A percentile compares a stretch with the other conserved stretches of the same genome.
Conservation (phyloP, 1,140 invertebrate genomes). For the Drosophila ercepeae region DNA sequence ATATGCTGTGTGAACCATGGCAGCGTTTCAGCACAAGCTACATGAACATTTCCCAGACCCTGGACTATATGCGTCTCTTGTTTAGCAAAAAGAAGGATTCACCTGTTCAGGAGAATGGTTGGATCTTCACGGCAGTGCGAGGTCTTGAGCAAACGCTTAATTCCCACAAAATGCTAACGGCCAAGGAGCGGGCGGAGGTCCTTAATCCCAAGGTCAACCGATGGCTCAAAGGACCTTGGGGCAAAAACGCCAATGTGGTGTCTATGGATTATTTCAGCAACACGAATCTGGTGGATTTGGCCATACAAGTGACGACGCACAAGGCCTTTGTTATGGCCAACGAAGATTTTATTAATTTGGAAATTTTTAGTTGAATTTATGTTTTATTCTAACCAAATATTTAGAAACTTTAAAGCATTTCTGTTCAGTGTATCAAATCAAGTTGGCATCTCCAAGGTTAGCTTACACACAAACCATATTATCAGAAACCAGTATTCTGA, state of each 20-base stretch:
- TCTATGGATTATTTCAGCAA: slow-evolving; percentile 87
- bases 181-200: slow-evolving; percentile 64
- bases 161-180: slow-evolving; percentile 55
- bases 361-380: slow-evolving; percentile 39
- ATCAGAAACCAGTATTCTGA: not conserved
- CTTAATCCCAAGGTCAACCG: slow-evolving; percentile 70
- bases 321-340: slow-evolving; percentile 65
- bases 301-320: slow-evolving; percentile 81
- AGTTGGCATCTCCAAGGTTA: not conserved
- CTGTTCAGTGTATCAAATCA: not conserved
- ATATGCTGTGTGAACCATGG: slow-evolving; percentile 68
- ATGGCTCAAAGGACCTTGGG: slow-evolving; percentile 83
- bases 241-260: slow-evolving; percentile 85
- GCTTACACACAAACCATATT: not conserved
- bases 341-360: slow-evolving; percentile 60
- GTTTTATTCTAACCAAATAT: not conserved
- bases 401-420: not conserved
- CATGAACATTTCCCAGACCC: slow-evolving; percentile 65
- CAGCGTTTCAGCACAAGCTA: slow-evolving; percentile 71
- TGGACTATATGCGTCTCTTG: slow-evolving; percentile 75
- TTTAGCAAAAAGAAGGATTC: slow-evolving; percentile 68
- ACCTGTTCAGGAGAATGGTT: slow-evolving; percentile 68
- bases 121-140: slow-evolving; percentile 66
- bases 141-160: slow-evolving; percentile 74
- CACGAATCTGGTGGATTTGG: slow-evolving; percentile 86